These are phyloP conservation scores for Lasioglossum lativentre DNA, from an alignment of 2,888 invertebrate species.

Conservation along the genomic window DNA sequence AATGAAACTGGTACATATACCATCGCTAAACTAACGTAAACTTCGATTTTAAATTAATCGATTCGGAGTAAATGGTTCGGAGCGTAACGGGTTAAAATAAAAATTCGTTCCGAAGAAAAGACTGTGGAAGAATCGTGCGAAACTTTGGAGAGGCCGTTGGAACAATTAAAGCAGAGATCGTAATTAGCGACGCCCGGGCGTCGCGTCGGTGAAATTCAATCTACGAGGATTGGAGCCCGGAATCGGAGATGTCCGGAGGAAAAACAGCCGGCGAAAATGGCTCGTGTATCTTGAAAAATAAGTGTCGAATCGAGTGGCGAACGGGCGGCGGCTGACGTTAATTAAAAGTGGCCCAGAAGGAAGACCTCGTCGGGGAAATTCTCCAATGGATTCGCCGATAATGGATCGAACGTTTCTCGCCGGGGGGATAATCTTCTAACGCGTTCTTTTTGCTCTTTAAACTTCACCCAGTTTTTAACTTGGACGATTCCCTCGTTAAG, in stretches of 20 bases:
- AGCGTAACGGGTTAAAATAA: neutral
- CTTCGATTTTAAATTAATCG: no score
- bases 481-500: conserved; percentile 42
- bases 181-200: conserved; percentile 46
- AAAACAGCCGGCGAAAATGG: conserved; percentile 20
- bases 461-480: conserved; percentile 41
- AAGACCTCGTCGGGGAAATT: conserved; percentile 44
- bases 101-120: neutral
- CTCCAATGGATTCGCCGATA: conserved; percentile 41
- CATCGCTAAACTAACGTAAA: neutral
- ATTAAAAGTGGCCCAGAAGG: conserved; percentile 67
- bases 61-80: no score
- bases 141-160: conserved; percentile 7
- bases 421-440: conserved; percentile 46
- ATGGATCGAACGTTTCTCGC: conserved; percentile 56
- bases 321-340: conserved; percentile 65
- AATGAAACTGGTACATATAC: neutral
- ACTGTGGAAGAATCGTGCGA: no score
- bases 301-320: conserved; percentile 59
- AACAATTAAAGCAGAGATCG: conserved; percentile 29
- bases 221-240: conserved; percentile 20
- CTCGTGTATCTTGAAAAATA: conserved; percentile 67
- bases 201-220: conserved; percentile 43
- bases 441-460: conserved; percentile 55
- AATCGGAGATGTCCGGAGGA: conserved; percentile 25